Conservation (phyloP, 2,797 vertebrate species). For the Phylloscopus collybita region DNA sequence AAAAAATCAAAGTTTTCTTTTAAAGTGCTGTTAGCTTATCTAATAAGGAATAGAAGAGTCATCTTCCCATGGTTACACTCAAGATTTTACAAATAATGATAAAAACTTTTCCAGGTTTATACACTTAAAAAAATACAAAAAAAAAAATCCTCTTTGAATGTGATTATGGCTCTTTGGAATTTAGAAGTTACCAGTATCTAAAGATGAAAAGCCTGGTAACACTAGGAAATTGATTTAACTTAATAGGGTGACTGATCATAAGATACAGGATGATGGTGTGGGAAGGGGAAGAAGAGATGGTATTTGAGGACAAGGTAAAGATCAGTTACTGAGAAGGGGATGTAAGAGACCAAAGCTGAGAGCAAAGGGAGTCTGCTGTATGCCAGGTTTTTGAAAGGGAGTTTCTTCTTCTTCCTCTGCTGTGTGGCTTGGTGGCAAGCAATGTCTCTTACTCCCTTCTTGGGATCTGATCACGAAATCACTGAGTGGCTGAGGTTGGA, state of each 20-base stretch:
- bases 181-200: background rate
- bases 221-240: background rate
- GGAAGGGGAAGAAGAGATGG: background rate
- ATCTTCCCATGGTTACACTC: background rate
- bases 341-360: background rate
- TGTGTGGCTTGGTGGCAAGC: background rate
- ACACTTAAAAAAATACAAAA: rapidly evolving
- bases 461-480: background rate
- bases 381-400: background rate
- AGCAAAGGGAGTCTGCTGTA: background rate
- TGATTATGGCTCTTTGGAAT: background rate
- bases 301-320: background rate
- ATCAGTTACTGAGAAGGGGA: background rate
- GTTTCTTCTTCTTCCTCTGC: background rate
- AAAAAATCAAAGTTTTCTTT: background rate
- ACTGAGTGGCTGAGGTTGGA: background rate
- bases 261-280: background rate
- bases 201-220: background rate
- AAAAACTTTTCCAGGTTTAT: background rate
- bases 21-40: background rate
- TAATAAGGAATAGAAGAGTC: background rate
- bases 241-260: background rate
- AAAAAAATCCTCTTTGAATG: background rate
- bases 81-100: background rate
- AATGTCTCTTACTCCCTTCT: background rate